A percentile compares a stretch with the other conserved stretches of the same genome.
phyloP scores from a whole-genome alignment of 2,113 vertebrate species.

The Alligator sinensis region DNA sequence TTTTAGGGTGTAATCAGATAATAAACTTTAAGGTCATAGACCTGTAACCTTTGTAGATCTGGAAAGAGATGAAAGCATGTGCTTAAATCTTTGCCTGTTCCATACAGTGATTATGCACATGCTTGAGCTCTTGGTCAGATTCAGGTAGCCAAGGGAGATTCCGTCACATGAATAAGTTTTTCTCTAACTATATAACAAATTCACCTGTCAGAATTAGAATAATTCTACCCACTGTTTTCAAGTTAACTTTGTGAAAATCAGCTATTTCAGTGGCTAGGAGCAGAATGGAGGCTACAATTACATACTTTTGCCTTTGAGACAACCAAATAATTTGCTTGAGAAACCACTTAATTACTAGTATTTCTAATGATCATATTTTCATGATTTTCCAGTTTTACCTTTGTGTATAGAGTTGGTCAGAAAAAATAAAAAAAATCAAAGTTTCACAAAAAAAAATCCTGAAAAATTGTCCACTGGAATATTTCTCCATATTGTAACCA shows the following conservation, averaged over 20 bases:
- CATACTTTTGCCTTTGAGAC: neutral
- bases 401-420: neutral
- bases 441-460: neutral
- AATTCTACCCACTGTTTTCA: neutral
- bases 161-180: neutral
- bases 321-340: neutral
- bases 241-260: neutral
- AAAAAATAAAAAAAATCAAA: neutral
- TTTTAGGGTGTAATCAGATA: neutral
- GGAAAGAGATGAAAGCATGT: neutral
- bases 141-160: neutral
- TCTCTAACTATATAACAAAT: neutral
- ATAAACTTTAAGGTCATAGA: neutral
- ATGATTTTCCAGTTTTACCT: neutral
- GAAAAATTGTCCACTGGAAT: neutral
- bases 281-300: neutral
- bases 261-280: rapidly evolving
- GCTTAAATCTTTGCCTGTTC: neutral
- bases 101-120: neutral
- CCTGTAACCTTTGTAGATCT: neutral
- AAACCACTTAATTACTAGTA: neutral
- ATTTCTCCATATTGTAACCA: neutral
- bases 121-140: neutral
- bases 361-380: neutral
- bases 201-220: rapidly evolving